Conservation (phyloP, 2,797 vertebrate species). For the Amniataba percoides region DNA sequence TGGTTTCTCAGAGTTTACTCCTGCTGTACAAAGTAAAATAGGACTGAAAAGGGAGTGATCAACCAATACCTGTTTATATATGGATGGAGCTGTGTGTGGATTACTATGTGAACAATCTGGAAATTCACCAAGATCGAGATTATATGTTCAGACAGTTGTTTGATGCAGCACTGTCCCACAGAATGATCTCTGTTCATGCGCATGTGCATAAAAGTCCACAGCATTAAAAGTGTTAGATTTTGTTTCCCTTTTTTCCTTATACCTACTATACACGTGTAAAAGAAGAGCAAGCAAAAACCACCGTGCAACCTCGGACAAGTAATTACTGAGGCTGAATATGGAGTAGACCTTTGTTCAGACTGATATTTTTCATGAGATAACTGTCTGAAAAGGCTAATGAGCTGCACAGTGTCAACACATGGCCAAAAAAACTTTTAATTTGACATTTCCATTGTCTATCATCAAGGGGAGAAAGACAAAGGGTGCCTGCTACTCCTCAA, state of each 20-base stretch:
- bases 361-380: slow-evolving; percentile 68
- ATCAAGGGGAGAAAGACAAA: slow-evolving; percentile 61
- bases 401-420: slow-evolving; percentile 71
- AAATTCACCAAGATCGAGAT: background rate
- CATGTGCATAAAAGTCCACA: background rate
- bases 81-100: background rate
- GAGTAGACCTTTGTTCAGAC: slow-evolving; percentile 65
- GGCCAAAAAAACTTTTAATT: slow-evolving; percentile 66
- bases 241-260: slow-evolving; percentile 5
- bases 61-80: background rate
- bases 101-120: background rate
- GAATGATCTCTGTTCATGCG: background rate
- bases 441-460: slow-evolving; percentile 72
- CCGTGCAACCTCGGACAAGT: slow-evolving; percentile 41
- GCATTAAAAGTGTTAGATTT: slow-evolving; percentile 12
- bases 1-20: slow-evolving; percentile 1
- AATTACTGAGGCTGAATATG: slow-evolving; percentile 65
- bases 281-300: slow-evolving; percentile 26
- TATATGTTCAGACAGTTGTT: slow-evolving; percentile 1
- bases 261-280: slow-evolving; percentile 22
- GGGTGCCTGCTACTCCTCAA: slow-evolving; percentile 44
- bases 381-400: slow-evolving; percentile 77
- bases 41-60: background rate
- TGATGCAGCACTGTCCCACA: background rate
- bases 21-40: background rate